Conservation (phyloP, 2,888 invertebrate species). For the Callinectes sapidus region DNA sequence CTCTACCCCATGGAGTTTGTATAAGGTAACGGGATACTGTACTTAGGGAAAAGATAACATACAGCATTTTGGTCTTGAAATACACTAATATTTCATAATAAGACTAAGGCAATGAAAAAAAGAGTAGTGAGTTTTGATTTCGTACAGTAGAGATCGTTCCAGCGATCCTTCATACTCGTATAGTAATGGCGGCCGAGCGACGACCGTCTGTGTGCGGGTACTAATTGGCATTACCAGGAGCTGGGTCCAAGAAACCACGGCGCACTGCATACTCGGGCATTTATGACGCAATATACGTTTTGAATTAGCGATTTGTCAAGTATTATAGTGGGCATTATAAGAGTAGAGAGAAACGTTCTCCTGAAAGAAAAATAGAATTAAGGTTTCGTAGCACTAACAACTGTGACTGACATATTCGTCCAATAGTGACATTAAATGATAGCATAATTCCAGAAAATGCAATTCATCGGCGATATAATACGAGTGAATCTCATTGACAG, state of each 20-base stretch:
- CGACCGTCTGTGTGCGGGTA: not conserved
- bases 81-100: not conserved
- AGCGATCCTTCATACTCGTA: not conserved
- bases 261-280: not conserved
- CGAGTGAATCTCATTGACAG: not conserved
- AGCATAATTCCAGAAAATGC: not conserved
- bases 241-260: not conserved
- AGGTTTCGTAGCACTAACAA: not conserved
- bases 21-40: not conserved
- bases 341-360: not conserved
- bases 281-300: not conserved
- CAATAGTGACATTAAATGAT: not conserved
- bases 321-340: constrained; percentile 36
- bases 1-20: constrained; percentile 65
- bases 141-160: not conserved
- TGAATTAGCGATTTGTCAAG: not conserved
- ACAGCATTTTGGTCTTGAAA: not conserved
- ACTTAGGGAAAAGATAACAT: not conserved
- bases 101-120: not conserved
- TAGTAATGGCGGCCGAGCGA: not conserved
- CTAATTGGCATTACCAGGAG: not conserved
- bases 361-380: not conserved
- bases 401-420: not conserved
- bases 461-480: not conserved
- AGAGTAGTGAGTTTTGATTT: not conserved